Base-by-base conservation (phyloP, 2,797 vertebrate genomes). In the Poeciliopsis turneri region DNA sequence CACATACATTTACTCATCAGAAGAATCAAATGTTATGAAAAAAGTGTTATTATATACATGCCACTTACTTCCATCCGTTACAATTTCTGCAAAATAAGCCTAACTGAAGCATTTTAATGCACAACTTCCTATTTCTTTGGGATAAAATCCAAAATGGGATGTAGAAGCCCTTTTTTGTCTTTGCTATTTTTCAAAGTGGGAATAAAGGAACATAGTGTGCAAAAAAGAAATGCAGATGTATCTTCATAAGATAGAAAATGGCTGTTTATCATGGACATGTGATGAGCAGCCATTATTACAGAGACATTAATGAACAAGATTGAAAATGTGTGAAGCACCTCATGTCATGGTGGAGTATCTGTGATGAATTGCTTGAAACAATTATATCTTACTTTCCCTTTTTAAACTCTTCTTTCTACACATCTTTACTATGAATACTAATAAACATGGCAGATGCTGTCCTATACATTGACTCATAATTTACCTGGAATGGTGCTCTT, bases 401-500 rank as follows among this genome's bases (percentile, higher is more conserved):
- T 36, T 7, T 25, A 25, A 43, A 43, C 5, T 15, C 20, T 43
- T 69, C 39, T 15, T n/a, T n/a, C 15, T 69, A 12, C 16, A 66
- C 64, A 66, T 20, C 10, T 43, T 68, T 43, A 70, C 2, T 7
- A 45, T 15, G 2, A 46, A 46, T 46, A 3, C 43, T 11, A 69
- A 12, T 25, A 43, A 46, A 45, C 1, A 12, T 28, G n/a, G 41
- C 1, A 6, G 25, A 16, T 46, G 39, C 61, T 47, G 55, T 47
- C 16, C 23, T 15, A 57, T 20, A 76, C 12, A 5, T 7, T 78
- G 30, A 43, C 73, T 78, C 61, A 68, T 16, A 69, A 23, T 55
- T 53, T 89, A 95, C 95, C 94, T 85, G 53, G 83, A 33, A 47
- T n/a, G 93, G 80, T 95, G 95, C 55, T 96, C 95, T 78, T 96